Conservation (phyloP, 2,113 vertebrate species). For the Pandion haliaetus region DNA sequence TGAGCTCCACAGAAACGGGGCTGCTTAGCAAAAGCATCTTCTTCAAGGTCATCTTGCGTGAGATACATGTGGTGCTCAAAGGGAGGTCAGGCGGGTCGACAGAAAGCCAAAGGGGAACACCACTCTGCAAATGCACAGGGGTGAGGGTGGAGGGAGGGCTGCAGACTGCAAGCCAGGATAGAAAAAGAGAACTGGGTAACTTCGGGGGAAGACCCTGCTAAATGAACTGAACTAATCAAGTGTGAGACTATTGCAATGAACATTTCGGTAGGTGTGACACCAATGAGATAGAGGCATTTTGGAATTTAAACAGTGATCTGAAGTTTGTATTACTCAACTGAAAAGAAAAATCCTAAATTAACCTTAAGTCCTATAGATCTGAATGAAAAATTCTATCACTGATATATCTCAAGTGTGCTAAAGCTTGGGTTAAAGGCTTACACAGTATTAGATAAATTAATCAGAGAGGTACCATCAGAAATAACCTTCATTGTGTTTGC, state of each 20-base stretch:
- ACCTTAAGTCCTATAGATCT: neutral
- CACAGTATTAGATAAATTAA: neutral
- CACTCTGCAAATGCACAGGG: accelerated
- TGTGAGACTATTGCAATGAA: neutral
- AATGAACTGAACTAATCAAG: neutral
- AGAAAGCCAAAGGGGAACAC: neutral
- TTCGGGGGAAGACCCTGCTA: neutral
- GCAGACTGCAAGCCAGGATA: neutral
- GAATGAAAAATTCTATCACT: neutral
- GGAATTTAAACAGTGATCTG: neutral
- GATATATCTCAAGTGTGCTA: neutral
- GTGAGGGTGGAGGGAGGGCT: neutral
- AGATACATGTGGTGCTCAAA: neutral
- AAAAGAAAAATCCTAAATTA: neutral
- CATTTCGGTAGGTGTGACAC: neutral
- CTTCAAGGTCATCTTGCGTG: neutral
- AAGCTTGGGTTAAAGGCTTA: neutral
- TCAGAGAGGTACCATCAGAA: neutral
- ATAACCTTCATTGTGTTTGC: neutral
- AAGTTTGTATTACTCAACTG: neutral
- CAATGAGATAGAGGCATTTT: neutral
- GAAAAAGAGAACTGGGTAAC: neutral
- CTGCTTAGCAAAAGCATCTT: neutral
- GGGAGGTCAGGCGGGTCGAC: neutral
- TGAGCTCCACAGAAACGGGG: neutral